Evolutionary conservation across 1,140 invertebrate genomes (phyloP), one percentile per base, ranked within the genome.

Genomic region (Galleria mellonella): DNA sequence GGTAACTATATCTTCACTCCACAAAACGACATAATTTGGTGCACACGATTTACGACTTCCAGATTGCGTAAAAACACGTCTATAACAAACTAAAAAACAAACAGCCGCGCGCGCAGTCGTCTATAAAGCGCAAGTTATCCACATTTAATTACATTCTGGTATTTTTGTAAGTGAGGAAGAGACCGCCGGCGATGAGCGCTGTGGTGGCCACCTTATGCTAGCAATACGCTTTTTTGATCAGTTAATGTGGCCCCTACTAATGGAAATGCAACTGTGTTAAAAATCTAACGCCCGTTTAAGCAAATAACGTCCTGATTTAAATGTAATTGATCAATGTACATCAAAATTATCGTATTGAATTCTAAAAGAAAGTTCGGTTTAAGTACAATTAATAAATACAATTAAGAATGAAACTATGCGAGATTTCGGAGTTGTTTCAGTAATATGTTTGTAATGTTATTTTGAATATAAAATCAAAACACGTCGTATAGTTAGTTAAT

Each of bases 81-180:
- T 78, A 81, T 75, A 81, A 78, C 62, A 71, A 71, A 81, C 71
- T 83, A 81, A 77, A 83, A 75, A 83, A 83, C 45, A 84, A 75
- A 84, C 71, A 73, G 70, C 61, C 71, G 70, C 67, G 73, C 69
- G 72, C 67, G 68, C 77, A 82, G 60, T 73, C 81, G 77, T 73
- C 77, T 74, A 79, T 84, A 84, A 84, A 84, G 77, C 66, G 71
- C 71, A 78, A 79, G 79, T 76, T 83, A 83, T 79, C 72, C 76
- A 74, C 73, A 79, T 84, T 84, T 84, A 81, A 84, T 84, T 82
- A 82, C 81, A 75, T 78, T 78, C 71, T 65, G 81, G 81, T 84
- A 84, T 82, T 84, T 84, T 84, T 79, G 74, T 84, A 76, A 79
- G 77, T 78, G 76, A 65, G 67, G 65, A 44, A 47, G 51, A 49